A percentile compares a stretch with the other conserved stretches of the same genome.
Evolutionary conservation across 2,113 vertebrate genomes (phyloP).

Genomic region (Trichomycterus rosablanca): DNA sequence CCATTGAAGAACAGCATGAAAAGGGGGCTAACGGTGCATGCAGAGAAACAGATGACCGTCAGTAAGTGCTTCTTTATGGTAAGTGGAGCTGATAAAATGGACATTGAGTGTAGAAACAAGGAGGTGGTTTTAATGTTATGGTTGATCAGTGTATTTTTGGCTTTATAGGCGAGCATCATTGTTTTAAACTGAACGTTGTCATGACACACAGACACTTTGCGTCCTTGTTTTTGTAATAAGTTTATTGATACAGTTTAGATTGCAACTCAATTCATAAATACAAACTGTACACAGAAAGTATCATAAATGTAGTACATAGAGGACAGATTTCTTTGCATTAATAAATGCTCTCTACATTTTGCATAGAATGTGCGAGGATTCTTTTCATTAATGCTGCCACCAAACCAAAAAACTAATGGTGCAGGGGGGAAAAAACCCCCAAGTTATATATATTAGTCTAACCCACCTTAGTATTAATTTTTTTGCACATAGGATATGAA

Average conservation of each 20-base stretch:
- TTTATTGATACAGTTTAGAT: conserved; percentile 92
- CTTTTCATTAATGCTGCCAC: conserved; percentile 58
- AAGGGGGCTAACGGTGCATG: too few species aligned
- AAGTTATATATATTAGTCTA: conserved; percentile 21
- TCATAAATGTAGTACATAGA: conserved; percentile 87
- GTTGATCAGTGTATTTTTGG: too few species aligned
- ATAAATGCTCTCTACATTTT: conserved; percentile 85
- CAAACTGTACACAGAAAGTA: conserved; percentile 91
- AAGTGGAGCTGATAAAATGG: too few species aligned
- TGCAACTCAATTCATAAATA: conserved; percentile 90
- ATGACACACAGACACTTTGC: neutral
- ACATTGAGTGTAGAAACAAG: too few species aligned
- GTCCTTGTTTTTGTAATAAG: conserved; percentile 72
- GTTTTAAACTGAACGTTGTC: neutral
- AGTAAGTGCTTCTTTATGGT: neutral
- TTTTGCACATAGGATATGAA: too few species aligned
- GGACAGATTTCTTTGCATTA: conserved; percentile 80
- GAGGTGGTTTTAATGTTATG: too few species aligned
- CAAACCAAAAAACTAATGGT: conserved; percentile 63
- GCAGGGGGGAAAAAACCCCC: conserved; percentile 52
- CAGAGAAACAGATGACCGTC: neutral
- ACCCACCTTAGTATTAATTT: too few species aligned
- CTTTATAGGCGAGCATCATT: neutral
- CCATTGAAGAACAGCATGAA: too few species aligned
- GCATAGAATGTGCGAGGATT: conserved; percentile 89